A percentile compares a stretch with the other conserved stretches of the same genome.
phyloP scores from a whole-genome alignment of 1,140 invertebrate species.

The Berghia stephanieae region DNA sequence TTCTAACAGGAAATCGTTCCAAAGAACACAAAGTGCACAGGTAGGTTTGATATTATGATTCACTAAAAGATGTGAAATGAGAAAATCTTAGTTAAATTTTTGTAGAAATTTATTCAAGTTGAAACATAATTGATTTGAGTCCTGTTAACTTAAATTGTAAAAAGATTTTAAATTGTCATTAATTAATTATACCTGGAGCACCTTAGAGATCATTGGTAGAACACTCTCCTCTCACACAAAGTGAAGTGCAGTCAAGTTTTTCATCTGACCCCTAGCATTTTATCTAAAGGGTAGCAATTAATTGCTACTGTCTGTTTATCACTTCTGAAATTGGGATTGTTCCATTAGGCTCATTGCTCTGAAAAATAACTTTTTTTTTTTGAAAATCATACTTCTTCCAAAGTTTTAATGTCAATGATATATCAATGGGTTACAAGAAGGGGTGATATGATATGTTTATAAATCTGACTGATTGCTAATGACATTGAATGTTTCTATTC shows the following conservation, averaged over 20 bases:
- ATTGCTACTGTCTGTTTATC: no score
- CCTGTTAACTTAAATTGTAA: not conserved
- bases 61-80: not conserved
- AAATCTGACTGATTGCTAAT: not conserved
- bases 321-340: not conserved
- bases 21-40: slow-evolving; percentile 70
- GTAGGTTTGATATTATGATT: slow-evolving; percentile 46
- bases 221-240: not conserved
- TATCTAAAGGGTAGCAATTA: no score
- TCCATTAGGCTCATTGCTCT: not conserved
- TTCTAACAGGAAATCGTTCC: slow-evolving; percentile 69
- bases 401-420: not conserved
- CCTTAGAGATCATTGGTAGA: not conserved
- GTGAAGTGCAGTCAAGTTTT: no score
- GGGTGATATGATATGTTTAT: not conserved
- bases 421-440: not conserved
- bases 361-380: not conserved
- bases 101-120: not conserved
- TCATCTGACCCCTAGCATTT: no score
- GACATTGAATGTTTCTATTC: not conserved
- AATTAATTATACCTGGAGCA: not conserved
- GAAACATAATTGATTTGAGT: not conserved
- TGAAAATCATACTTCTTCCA: not conserved
- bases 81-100: not conserved
- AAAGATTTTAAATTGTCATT: not conserved